Evolutionary conservation across 35 echinoderm and acorn worm genomes (phyloP).

Genomic region (Stichopus chloronotus): DNA sequence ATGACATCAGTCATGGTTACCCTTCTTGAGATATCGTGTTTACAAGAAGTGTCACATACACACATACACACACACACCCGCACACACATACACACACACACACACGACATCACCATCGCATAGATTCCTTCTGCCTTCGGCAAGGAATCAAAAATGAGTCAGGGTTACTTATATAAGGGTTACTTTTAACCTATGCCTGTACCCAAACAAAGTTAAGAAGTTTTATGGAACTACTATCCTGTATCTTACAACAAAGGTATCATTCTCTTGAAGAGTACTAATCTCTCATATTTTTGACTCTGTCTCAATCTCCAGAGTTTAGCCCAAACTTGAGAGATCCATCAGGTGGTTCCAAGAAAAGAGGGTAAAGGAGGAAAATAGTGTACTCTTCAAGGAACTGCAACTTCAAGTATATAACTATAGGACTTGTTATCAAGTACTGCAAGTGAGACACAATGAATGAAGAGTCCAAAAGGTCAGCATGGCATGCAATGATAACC

Average conservation of each 20-base stretch:
- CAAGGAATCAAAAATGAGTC: too few species aligned
- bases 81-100: too few species aligned
- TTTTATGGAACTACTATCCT: not conserved
- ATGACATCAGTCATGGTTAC: too few species aligned
- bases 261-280: not conserved
- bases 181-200: too few species aligned
- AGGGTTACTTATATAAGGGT: too few species aligned
- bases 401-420: too few species aligned
- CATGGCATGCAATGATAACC: not conserved
- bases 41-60: too few species aligned
- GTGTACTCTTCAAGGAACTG: not conserved
- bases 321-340: not conserved
- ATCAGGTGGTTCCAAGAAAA: constrained; percentile 5
- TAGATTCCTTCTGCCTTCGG: too few species aligned
- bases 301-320: not conserved
- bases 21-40: too few species aligned
- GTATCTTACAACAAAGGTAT: not conserved
- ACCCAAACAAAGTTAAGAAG: not conserved
- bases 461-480: not conserved
- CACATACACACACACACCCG: too few species aligned
- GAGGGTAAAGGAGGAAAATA: not conserved
- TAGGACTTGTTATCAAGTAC: not conserved
- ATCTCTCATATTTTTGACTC: not conserved
- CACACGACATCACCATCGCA: too few species aligned
- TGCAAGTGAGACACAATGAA: not conserved